Evolutionary conservation across 1,140 invertebrate genomes (phyloP).

Genomic region (Atta colombica): DNA sequence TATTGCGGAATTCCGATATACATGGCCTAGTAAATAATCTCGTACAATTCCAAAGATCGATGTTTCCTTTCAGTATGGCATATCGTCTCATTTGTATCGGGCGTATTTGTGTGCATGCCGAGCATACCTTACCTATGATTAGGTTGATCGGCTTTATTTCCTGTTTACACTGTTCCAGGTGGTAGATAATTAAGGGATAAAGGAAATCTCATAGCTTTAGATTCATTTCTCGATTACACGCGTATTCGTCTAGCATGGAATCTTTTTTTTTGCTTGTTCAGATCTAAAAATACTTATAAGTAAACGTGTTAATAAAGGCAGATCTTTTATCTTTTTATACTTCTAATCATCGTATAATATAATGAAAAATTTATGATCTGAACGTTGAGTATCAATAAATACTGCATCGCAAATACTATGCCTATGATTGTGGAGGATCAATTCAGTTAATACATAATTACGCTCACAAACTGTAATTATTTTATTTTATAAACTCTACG

Average conservation of each 20-base stretch:
- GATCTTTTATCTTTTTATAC: neutral
- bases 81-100: constrained; percentile 29
- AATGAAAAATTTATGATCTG: neutral
- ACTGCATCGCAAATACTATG: neutral
- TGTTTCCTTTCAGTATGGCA: constrained; percentile 6
- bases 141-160: constrained; percentile 58
- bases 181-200: constrained; percentile 59
- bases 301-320: neutral
- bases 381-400: neutral
- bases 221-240: constrained; percentile 34
- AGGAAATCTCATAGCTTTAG: constrained; percentile 25
- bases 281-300: neutral
- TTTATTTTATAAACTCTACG: neutral
- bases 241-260: neutral
- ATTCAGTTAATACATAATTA: neutral
- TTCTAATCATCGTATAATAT: neutral
- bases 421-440: neutral
- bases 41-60: constrained; percentile 21
- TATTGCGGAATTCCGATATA: constrained; percentile 18
- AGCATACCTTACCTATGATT: constrained; percentile 24
- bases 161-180: constrained; percentile 47
- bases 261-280: constrained; percentile 4
- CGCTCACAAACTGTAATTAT: neutral
- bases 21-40: neutral
- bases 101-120: constrained; percentile 23